phyloP scores from a whole-genome alignment of 2,888 invertebrate species.

The Pheosia tremula region DNA sequence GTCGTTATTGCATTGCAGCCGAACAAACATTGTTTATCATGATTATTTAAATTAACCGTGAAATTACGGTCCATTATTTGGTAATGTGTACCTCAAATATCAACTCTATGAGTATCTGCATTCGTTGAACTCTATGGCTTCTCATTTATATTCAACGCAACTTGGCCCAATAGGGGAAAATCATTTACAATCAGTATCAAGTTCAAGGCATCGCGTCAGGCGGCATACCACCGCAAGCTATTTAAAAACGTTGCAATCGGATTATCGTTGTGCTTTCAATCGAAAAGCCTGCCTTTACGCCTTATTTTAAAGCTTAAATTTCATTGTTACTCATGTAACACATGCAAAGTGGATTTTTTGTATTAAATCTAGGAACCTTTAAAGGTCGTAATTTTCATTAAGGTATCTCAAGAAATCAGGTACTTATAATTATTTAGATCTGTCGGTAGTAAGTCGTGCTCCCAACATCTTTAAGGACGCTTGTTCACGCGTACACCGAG shows the following conservation, averaged over 20 bases:
- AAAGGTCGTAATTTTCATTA: conserved; percentile 61
- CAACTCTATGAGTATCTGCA: neutral
- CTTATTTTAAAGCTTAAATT: conserved; percentile 47
- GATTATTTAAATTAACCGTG: conserved; percentile 12
- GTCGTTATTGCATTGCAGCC: conserved; percentile 33
- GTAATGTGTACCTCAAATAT: neutral
- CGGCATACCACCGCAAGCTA: conserved; percentile 47
- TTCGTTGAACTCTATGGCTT: neutral
- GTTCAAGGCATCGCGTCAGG: conserved; percentile 50
- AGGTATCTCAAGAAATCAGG: conserved; percentile 59
- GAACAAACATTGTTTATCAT: conserved; percentile 38
- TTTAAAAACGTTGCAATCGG: conserved; percentile 33
- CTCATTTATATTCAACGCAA: neutral
- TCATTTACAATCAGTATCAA: conserved; percentile 48
- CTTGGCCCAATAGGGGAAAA: conserved; percentile 26
- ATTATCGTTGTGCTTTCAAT: conserved; percentile 16
- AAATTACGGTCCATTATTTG: conserved; percentile 29
- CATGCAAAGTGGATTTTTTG: conserved; percentile 33
- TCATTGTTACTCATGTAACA: conserved; percentile 15
- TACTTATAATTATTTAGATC: conserved; percentile 57
- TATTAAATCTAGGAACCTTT: conserved; percentile 67
- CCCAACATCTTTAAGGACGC: conserved; percentile 59
- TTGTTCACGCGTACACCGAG: conserved; percentile 42
- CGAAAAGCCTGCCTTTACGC: conserved; percentile 29
- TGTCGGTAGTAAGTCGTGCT: conserved; percentile 51